A percentile compares a stretch with the other conserved stretches of the same genome.
Evolutionary conservation across 2,797 vertebrate genomes (phyloP).

Genomic region (Diplodus sargus): DNA sequence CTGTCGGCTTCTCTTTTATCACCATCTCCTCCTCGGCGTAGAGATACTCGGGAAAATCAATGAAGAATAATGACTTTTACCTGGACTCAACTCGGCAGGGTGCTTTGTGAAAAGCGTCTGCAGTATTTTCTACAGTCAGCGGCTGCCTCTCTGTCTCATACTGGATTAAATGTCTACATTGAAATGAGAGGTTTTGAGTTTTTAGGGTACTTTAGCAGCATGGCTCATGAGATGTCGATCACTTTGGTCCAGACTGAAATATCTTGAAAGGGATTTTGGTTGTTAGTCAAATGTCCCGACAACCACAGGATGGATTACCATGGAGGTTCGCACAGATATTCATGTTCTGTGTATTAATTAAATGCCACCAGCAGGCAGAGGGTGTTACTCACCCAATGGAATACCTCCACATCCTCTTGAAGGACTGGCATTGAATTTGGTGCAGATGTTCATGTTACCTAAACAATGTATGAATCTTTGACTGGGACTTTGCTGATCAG

Average conservation of each 20-base stretch:
- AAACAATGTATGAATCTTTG: background rate
- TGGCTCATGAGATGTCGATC: background rate
- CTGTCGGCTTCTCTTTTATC: slow-evolving; percentile 43
- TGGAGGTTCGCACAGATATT: background rate
- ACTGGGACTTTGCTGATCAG: too few relatives aligned
- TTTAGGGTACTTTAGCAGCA: background rate
- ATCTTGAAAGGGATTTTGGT: background rate
- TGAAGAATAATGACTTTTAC: slow-evolving; percentile 59
- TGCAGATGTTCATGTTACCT: too few relatives aligned
- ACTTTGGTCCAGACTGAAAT: background rate
- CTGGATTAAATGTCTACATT: slow-evolving; percentile 5
- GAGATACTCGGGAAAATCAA: slow-evolving; percentile 50
- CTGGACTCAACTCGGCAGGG: slow-evolving; percentile 37
- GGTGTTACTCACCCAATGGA: too few relatives aligned
- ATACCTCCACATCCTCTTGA: too few relatives aligned
- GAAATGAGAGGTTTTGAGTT: background rate
- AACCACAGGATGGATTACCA: background rate
- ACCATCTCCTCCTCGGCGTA: slow-evolving; percentile 23
- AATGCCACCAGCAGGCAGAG: background rate
- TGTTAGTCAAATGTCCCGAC: background rate
- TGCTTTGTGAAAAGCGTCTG: slow-evolving; percentile 22
- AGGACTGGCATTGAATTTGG: too few relatives aligned
- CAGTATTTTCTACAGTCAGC: slow-evolving; percentile 17
- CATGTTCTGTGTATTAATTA: background rate
- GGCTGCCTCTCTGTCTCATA: background rate